Evolutionary conservation across 2,113 vertebrate genomes (phyloP), one percentile per base, ranked within the genome.

Genomic region (Plecotus auritus): DNA sequence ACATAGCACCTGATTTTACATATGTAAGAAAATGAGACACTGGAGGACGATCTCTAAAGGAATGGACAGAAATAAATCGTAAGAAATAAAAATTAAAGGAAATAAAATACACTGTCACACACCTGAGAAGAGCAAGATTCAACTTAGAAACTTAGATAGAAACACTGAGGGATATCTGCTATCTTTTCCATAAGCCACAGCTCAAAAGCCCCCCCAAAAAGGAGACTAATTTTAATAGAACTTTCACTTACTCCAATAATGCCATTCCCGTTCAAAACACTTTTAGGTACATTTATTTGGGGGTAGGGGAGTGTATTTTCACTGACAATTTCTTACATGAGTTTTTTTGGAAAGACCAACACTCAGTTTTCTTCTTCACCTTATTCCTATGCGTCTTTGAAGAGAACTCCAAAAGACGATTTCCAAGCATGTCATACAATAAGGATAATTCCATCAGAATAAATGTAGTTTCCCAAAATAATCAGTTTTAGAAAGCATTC

Each of bases 1-100:
- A 61, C 14, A 77, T 1, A 83, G 51, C 77, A 76, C 40, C 30
- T 72, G 18, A 32, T 47, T 59, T 59, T 74, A 85, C 6, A 49
- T 40, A 93, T 0, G 0, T 81, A 73, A 56, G 47, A 67, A 66
- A 94, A 89, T 59, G 70, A 92, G 61, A 85, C 47, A 74, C 0
- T 81, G 59, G 10, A 69, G 47, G 67, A 73, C 78, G 64, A 35
- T 70, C 49, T 74, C 49, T 83, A 66, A 73, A 30, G 30, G 30
- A 91, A 66, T 17, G 4, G 35, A 61, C 4, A 94, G 59, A 83
- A 92, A 90, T 66, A 49, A 84, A 14, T 47, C 76, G 66, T 20
- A 83, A 88, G 49, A 85, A 88, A 84, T 78, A 69, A 89, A 94
- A 94, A 80, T 84, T 64, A 89, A 51, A 80, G 42, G 49, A 90